A percentile compares a stretch with the other conserved stretches of the same genome.
Evolutionary conservation across 1,140 invertebrate genomes (phyloP).

Genomic region (Pinna nobilis): DNA sequence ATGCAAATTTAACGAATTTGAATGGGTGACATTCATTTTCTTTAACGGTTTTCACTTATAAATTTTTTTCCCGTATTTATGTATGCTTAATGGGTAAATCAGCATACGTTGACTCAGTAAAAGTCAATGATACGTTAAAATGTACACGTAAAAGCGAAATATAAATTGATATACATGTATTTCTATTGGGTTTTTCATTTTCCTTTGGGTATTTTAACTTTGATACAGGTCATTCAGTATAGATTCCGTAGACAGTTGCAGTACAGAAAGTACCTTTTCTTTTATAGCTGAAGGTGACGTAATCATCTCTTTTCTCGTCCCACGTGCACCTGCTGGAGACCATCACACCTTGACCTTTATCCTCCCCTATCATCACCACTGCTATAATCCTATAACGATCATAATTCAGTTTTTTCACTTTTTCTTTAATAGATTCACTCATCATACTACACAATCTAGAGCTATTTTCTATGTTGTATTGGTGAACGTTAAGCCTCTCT

Average conservation of each 20-base stretch:
- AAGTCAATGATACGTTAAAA: too few relatives aligned
- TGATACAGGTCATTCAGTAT: slow-evolving; percentile 69
- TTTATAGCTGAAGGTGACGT: slow-evolving; percentile 50
- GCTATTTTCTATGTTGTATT: slow-evolving; percentile 33
- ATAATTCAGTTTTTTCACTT: slow-evolving; percentile 52
- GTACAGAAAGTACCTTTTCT: slow-evolving; percentile 61
- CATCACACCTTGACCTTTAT: slow-evolving; percentile 48
- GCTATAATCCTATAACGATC: slow-evolving; percentile 57
- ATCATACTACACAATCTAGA: slow-evolving; percentile 41
- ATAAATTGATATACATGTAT: too few relatives aligned
- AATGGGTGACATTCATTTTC: too few relatives aligned
- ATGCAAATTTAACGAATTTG: too few relatives aligned
- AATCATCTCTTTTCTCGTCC: slow-evolving; percentile 55
- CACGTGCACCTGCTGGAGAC: slow-evolving; percentile 58
- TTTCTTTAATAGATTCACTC: slow-evolving; percentile 51
- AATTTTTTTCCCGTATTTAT: too few relatives aligned
- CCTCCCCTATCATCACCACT: slow-evolving; percentile 57
- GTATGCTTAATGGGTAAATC: too few relatives aligned
- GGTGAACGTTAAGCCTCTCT: slow-evolving; percentile 33
- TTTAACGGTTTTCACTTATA: too few relatives aligned
- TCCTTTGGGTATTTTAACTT: too few relatives aligned
- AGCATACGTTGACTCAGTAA: too few relatives aligned
- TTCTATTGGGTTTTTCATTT: too few relatives aligned
- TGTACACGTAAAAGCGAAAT: too few relatives aligned
- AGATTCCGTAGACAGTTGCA: slow-evolving; percentile 69